Conservation (phyloP, 2,113 vertebrate species). For the Siphamia tubifer region DNA sequence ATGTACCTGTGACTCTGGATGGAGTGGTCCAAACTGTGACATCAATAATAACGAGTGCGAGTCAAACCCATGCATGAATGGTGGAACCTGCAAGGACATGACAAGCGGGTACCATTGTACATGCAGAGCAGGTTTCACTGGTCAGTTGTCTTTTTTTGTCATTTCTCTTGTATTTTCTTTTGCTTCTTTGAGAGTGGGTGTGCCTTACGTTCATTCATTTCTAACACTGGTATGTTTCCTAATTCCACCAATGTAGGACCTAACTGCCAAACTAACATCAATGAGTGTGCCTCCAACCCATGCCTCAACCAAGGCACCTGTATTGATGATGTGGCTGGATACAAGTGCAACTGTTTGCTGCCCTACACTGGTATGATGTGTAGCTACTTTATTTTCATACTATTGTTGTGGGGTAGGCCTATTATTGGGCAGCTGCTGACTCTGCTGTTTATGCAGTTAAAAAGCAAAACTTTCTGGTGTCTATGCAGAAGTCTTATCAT, state of each 20-base stretch:
- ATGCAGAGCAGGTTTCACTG: conserved; percentile 92
- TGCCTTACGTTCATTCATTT: not conserved
- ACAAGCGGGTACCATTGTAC: conserved; percentile 94
- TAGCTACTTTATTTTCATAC: not conserved
- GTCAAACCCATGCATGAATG: conserved; percentile 88
- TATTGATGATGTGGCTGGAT: conserved; percentile 93
- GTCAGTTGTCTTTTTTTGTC: conserved; percentile 71
- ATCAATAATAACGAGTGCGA: conserved; percentile 92
- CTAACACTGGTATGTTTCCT: conserved; percentile 44
- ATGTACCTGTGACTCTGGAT: conserved; percentile 90
- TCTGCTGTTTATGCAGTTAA: conserved; percentile 15
- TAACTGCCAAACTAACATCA: conserved; percentile 98
- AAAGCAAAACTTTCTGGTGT: conserved; percentile 21
- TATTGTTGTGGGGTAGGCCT: not conserved
- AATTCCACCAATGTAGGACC: conserved; percentile 81
- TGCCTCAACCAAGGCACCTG: conserved; percentile 96
- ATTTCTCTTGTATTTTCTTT: conserved; percentile 34
- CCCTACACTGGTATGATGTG: conserved; percentile 89
- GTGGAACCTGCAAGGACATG: conserved; percentile 95
- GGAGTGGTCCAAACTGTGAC: conserved; percentile 91
- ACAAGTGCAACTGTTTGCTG: conserved; percentile 93
- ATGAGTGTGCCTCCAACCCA: conserved; percentile 95
- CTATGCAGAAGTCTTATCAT: conserved; percentile 31
- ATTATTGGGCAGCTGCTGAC: not conserved
- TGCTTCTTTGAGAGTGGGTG: not conserved